phyloP scores from a whole-genome alignment of 2,113 vertebrate genomes.

The Macroglossus sobrinus region DNA sequence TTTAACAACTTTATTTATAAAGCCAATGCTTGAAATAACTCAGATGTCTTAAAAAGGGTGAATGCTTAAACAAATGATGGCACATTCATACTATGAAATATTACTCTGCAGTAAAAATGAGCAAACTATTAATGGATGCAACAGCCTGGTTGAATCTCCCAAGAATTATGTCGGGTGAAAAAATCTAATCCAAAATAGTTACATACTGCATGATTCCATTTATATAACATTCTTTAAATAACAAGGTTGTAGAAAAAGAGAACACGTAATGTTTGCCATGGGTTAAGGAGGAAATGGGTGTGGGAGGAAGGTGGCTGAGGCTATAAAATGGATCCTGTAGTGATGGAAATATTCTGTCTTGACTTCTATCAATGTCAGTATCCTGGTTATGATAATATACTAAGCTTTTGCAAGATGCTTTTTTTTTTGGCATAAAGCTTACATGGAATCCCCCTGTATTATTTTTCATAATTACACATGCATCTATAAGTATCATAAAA shows the following conservation, averaged over 20 bases:
- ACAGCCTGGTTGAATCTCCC: neutral
- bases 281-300: fast-evolving
- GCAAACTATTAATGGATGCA: neutral
- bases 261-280: neutral
- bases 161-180: neutral
- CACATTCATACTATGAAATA: neutral
- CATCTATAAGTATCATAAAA: neutral
- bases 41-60: neutral
- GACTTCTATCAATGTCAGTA: neutral
- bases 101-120: neutral
- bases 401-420: neutral
- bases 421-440: neutral
- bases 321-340: neutral
- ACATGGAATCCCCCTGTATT: neutral
- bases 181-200: neutral
- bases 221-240: neutral
- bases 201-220: neutral
- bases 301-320: neutral
- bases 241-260: neutral
- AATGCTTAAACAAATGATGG: neutral
- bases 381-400: neutral
- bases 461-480: neutral
- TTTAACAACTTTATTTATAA: neutral
- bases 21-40: neutral
- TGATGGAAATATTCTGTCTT: neutral